phyloP scores from a whole-genome alignment of 2,113 vertebrate species.

The Pseudois nayaur region DNA sequence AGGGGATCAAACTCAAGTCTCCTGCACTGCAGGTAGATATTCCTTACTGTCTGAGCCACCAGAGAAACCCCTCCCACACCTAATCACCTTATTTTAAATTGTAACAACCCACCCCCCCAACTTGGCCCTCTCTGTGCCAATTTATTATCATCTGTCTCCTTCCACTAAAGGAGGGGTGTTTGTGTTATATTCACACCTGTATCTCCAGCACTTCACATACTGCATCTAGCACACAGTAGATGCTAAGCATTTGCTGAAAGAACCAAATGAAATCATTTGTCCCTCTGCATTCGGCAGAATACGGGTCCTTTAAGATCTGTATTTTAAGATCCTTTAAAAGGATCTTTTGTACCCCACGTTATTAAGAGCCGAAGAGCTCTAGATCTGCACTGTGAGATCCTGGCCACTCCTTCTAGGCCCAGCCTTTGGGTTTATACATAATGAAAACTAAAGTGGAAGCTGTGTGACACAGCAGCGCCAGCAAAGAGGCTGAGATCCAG shows the following conservation, averaged over 20 bases:
- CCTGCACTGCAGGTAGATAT: neutral
- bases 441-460: neutral
- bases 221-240: neutral
- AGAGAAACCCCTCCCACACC: neutral
- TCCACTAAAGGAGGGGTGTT: neutral
- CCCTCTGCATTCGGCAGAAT: neutral
- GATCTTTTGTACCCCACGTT: neutral
- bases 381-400: neutral
- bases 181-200: neutral
- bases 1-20: neutral
- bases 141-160: neutral
- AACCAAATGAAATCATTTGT: neutral
- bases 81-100: neutral
- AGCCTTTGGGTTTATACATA: neutral
- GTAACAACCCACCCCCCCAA: neutral
- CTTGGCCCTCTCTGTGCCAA: neutral
- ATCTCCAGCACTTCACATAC: neutral
- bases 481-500: neutral
- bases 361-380: neutral
- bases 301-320: neutral
- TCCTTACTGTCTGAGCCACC: neutral
- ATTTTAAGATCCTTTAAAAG: neutral
- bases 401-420: neutral
- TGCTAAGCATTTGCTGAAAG: neutral
- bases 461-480: neutral